Percentiles rank a stretch among this genome's conserved stretches.
Conservation (phyloP, 2,113 vertebrate genomes). For the Elgaria multicarinata region DNA sequence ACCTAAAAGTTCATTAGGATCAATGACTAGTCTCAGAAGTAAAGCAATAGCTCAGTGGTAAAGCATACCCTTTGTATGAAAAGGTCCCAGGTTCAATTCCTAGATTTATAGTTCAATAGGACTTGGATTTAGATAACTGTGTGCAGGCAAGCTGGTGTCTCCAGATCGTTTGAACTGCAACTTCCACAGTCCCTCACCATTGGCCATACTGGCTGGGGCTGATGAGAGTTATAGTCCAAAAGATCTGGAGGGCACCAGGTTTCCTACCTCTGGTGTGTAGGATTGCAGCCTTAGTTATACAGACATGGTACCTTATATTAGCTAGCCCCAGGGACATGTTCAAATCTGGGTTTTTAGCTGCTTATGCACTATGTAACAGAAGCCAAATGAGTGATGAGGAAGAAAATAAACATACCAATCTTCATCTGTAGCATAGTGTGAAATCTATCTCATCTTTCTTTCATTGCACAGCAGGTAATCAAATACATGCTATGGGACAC, state of each 20-base stretch:
- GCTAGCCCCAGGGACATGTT: conserved; percentile 31
- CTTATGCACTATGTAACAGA: conserved; percentile 32
- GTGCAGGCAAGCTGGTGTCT: neutral
- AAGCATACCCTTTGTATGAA: neutral
- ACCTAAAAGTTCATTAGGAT: neutral
- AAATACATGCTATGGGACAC: conserved; percentile 21
- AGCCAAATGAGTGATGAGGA: conserved; percentile 36
- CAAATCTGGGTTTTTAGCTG: neutral
- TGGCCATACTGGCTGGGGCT: no score
- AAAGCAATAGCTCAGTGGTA: neutral
- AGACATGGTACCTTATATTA: neutral
- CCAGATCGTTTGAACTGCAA: no score
- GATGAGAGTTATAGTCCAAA: no score
- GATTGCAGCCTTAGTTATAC: conserved; percentile 29
- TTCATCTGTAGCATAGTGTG: conserved; percentile 39
- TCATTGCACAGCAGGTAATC: conserved; percentile 41
- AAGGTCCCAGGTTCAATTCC: neutral
- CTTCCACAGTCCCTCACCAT: no score
- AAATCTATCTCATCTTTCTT: conserved; percentile 50
- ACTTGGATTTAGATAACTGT: neutral
- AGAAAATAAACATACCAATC: conserved; percentile 41
- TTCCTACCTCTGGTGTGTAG: neutral
- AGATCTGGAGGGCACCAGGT: no score
- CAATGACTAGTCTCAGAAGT: neutral
- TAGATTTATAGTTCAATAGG: neutral